phyloP scores from a whole-genome alignment of 2,888 invertebrate genomes.

The Bhutanitis thaidina region DNA sequence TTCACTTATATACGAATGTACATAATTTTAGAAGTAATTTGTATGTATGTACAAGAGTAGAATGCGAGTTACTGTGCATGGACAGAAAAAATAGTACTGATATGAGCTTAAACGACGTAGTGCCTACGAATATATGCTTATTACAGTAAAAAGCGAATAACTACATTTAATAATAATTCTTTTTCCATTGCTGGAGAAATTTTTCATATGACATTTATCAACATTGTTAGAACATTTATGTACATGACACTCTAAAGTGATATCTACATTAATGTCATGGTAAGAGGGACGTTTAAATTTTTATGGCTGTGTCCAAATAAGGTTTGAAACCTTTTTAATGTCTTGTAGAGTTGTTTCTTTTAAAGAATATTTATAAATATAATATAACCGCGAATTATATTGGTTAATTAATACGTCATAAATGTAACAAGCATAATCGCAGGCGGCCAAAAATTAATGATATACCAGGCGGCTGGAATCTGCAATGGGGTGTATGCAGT shows the following conservation, averaged over 20 bases:
- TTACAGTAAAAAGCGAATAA: conserved; percentile 53
- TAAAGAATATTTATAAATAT: conserved; percentile 14
- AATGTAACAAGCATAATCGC: not conserved
- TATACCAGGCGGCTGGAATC: not conserved
- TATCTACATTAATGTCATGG: conserved; percentile 13
- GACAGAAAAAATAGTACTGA: conserved; percentile 80
- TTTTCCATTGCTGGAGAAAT: conserved; percentile 13
- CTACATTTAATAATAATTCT: conserved; percentile 33
- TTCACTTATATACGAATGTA: conserved; percentile 39
- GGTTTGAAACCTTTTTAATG: conserved; percentile 19
- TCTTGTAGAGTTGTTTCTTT: conserved; percentile 15
- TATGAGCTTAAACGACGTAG: conserved; percentile 83
- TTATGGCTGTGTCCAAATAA: conserved; percentile 59
- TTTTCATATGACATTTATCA: conserved; percentile 18
- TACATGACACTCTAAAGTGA: conserved; percentile 13
- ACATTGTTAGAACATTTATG: conserved; percentile 10
- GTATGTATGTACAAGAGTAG: conserved; percentile 71
- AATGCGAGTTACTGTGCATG: conserved; percentile 67
- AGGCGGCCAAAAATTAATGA: not conserved
- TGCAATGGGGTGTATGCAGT: not conserved
- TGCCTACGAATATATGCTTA: conserved; percentile 82
- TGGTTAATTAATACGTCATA: not conserved
- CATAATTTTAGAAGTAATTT: conserved; percentile 60
- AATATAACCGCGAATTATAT: not conserved
- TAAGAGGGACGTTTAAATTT: conserved; percentile 33